These are phyloP conservation scores for Abrostola tripartita DNA, from an alignment of 2,888 invertebrate genomes.

Conservation along the genomic window DNA sequence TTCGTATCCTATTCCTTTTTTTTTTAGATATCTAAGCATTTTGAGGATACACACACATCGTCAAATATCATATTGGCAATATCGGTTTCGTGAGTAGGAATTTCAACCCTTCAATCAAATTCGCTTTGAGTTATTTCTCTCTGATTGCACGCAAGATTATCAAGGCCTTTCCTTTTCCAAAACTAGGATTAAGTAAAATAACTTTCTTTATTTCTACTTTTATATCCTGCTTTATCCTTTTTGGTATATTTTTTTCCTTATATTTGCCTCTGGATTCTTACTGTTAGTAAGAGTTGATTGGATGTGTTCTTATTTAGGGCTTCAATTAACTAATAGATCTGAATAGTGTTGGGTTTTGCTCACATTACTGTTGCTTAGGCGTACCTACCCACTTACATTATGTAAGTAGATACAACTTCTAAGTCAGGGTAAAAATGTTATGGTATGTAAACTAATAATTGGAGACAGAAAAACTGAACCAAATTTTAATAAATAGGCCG, in stretches of 20 bases:
- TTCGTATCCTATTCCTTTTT: no score
- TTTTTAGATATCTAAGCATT: no score
- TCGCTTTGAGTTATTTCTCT: constrained; percentile 26
- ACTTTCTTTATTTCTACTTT: constrained; percentile 12
- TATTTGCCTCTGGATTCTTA: neutral
- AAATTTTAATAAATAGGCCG: no score
- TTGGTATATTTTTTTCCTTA: constrained; percentile 1
- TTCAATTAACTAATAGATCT: constrained; percentile 6
- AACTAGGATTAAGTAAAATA: constrained; percentile 22
- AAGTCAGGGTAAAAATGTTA: no score
- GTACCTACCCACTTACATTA: no score
- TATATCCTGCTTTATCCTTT: constrained; percentile 15
- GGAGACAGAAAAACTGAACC: no score
- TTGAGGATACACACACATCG: neutral
- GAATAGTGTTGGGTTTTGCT: neutral
- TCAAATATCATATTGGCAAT: neutral
- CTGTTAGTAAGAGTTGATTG: constrained; percentile 1
- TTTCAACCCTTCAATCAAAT: constrained; percentile 19
- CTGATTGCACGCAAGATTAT: constrained; percentile 23
- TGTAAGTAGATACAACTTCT: no score
- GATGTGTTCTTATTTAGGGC: neutral
- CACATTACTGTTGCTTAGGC: neutral
- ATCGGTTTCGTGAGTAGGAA: constrained; percentile 13
- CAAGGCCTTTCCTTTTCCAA: constrained; percentile 10
- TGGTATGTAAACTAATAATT: no score